Evolutionary conservation across 2,113 vertebrate genomes (phyloP), one percentile per base, ranked within the genome.

Genomic region (Vombatus ursinus): DNA sequence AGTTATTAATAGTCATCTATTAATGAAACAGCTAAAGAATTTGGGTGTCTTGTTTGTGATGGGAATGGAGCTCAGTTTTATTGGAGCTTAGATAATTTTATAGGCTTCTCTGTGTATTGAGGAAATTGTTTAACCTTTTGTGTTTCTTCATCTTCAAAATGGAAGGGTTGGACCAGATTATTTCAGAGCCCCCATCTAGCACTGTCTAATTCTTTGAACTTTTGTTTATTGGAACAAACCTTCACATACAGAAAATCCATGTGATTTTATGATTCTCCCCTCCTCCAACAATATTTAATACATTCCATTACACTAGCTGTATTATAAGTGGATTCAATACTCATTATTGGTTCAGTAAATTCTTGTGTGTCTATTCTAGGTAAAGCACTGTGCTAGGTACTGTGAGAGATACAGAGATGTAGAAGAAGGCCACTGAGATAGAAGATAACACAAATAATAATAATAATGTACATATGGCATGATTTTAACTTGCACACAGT

Each of bases 271-370:
- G 52, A 24, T 53, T 23, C 24, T 26, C 53, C 24, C 52, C 6
- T 7, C 61, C 31, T 8, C 14, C 5, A 26, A 37, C 3, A 92
- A 7, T 49, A 93, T 91, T 91, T 28, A n/a, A 11, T 57, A 31
- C 37, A 89, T n/a, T 57, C 53, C 91, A 0, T 50, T 77, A 48
- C 91, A 0, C 93, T 77, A 90, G 53, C 26, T 51, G 23, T 47
- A 84, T 92, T 44, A 52, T 47, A 44, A 77, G 23, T 28, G 90
- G 16, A 68, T 89, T 24, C 19, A 50, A 9, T 61, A 51, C 44
- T 91, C 91, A 49, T 50, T 95, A 94, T 94, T 89, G 51, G n/a
- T 84, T 95, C 90, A 50, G 24, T 52, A 10, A 91, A 50, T 94
- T 92, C 94, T 92, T 44, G n/a, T 90, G 57, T 84, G 49, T 96